Evolutionary conservation across 92 coral and sea anemone genomes (phyloP), one percentile per base, ranked within the genome.

Genomic region (Galaxea fascicularis): DNA sequence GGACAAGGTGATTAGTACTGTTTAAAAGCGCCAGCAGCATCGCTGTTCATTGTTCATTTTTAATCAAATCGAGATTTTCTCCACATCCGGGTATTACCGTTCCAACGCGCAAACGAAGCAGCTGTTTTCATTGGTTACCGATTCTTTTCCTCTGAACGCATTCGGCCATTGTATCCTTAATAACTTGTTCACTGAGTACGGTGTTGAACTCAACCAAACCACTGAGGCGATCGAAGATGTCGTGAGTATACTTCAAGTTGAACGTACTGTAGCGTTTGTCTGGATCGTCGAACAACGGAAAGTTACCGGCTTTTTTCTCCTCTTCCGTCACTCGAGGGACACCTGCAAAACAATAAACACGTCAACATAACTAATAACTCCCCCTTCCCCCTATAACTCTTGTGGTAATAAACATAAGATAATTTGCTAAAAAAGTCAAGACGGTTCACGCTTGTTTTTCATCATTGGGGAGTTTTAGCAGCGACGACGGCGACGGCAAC

Each of bases 161-260:
- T 15, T 88, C 91, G 0, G 85, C 91, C 75, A 88, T 83, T 73
- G 82, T 73, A 15, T 83, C 88, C 27, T 75, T 77, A 10, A 88
- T 83, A 72, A 88, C 84, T 56, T 83, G 83, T 57, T 83, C 91
- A 30, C 79, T 82, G 17, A 83, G 49, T 0, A 70, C 47, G 10
- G 88, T 83, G 74, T 88, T 88, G 30, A 76, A 88, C 72, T 88
- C 91, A 56, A 88, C 87, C 28, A 88, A 74, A 1, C 87, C 75
- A 35, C 84, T 45, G 6, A 90, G 91, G 51, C 82, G 72, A 71
- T 87, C 88, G 67, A 90, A 90, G n/a, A 74, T 76, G 57, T 75
- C 80, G 41, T 87, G 77, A 4, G 73, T 21, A 52, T 90, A 90
- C 26, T 87, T 79, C 51, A 90, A 87, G 57, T 90, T 90, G 74